Base-by-base conservation (phyloP, 2,888 invertebrate species). In the Catocala nupta region DNA sequence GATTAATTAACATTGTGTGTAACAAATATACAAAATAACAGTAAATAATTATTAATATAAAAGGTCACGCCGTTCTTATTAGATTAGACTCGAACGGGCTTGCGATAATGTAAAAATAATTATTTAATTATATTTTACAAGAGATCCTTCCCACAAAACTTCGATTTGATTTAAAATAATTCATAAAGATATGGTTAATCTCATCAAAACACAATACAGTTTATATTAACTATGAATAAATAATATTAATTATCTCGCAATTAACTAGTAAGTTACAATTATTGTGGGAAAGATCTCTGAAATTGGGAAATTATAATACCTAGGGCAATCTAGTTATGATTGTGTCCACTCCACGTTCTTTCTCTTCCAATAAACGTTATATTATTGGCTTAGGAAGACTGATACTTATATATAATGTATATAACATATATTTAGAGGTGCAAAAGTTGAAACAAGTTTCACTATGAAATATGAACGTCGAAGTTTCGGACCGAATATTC, bases 281-380 rank as follows among this genome's bases (percentile, higher is more conserved):
- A 25, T 62, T 68, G 62, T 55, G 56, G 49, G 51, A 67, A 60
- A 61, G 65, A 59, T 61, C 73, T 63, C 64, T 55, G 57, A 57
- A 68, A 66, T 67, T 57, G 59, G 52, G 64, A 60, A 73, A 54
- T 55, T 53, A 55, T 67, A 66, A 70, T 69, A 78, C 59, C 61
- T 73, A 78, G 70, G 42, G 73, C 76, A 79, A 73, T 76, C 65
- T 73, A 81, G 43, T 34, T 55, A 36, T 58, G 73, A 70, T 67
- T 74, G 77, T 74, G 79, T 70, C 70, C 45, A 74, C 66, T 59
- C 25, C 11, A 48, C 6, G 12, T 7, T 7, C 12, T 7, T 25
- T 25, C 25, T 25, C 25, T 25, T 25, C 25, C 25, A 25, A 25
- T 25, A 25, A 25, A 25, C 4, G 4, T 25, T 25, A 25, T 25